Base-by-base conservation (phyloP, 2,888 invertebrate species). In the Melinopterus prodromus region DNA sequence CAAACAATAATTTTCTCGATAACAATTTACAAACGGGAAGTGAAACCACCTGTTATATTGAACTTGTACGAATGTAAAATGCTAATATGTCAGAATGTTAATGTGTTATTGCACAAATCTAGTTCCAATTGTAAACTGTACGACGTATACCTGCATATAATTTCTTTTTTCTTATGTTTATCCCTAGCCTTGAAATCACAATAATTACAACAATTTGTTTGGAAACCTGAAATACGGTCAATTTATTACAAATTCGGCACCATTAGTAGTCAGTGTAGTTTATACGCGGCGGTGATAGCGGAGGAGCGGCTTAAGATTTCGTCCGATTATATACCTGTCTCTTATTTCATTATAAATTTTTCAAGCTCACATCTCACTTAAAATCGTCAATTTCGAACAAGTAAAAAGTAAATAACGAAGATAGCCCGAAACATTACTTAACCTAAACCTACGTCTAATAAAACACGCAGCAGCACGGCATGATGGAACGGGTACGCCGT, bases 231-330 rank as follows among this genome's bases (percentile, higher is more conserved):
- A 53, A 53, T 53, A 53, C 53, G 53, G 53, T 53, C 53, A 53
- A 53, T 53, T 53, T 53, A 53, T 53, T 53, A 53, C 53, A 53
- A 53, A 53, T 53, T 53, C 53, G 53, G 53, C 53, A 53, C 53
- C 53, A 53, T 53, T 53, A 53, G 53, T 53, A 12, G 12, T 53
- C 12, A 6, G 53, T 53, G 53, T 26, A 26, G 26, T 53, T 53
- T 53, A 53, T 53, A 2, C 1, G 53, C 53, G 53, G 53, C 53
- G 53, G 53, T 53, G 53, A 53, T 7, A 9, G 9, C 5, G 12
- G 5, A 53, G 53, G 53, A 53, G 53, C 53, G 53, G 53, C 53
- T 9, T 53, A 9, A 53, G 12, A 53, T 53, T 53, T 9, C 12
- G 7, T 12, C 53, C 53, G 1, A 53, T 53, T 53, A 53, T 53